Evolutionary conservation across 2,888 invertebrate genomes (phyloP).

Genomic region (Drosophila kanekoi): DNA sequence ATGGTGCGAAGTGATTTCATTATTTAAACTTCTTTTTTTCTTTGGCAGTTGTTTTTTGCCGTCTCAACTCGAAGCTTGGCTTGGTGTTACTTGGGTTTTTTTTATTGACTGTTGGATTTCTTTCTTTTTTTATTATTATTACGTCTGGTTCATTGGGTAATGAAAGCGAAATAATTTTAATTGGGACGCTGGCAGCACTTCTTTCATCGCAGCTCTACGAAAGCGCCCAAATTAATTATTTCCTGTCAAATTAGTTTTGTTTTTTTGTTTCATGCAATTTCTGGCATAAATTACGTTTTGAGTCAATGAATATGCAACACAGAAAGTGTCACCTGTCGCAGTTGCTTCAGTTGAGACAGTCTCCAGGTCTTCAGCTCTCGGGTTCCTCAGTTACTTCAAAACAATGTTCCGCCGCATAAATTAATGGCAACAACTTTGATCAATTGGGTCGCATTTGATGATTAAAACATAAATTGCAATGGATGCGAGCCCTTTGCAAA

Average conservation of each 20-base stretch:
- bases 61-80: conserved; percentile 25
- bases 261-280: conserved; percentile 42
- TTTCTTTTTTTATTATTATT: conserved; percentile 57
- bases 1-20: conserved; percentile 85
- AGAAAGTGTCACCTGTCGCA: conserved; percentile 72
- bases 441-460: conserved; percentile 76
- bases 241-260: conserved; percentile 77
- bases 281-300: conserved; percentile 60
- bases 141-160: conserved; percentile 74
- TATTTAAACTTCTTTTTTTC: conserved; percentile 74
- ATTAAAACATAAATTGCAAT: conserved; percentile 80
- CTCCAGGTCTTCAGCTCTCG: background rate
- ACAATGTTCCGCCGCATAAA: conserved; percentile 75
- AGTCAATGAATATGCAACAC: conserved; percentile 51
- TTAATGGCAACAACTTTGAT: conserved; percentile 66
- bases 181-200: conserved; percentile 61
- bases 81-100: conserved; percentile 43
- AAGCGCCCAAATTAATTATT: conserved; percentile 74
- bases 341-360: conserved; percentile 12
- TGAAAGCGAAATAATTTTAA: conserved; percentile 81
- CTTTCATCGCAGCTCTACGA: conserved; percentile 17
- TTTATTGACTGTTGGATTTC: conserved; percentile 32
- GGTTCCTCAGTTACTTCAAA: conserved; percentile 57
- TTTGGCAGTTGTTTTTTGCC: conserved; percentile 30
- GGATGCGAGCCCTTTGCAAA: conserved; percentile 32